A percentile compares a stretch with the other conserved stretches of the same genome.
Evolutionary conservation across 2,797 vertebrate species (phyloP).

Genomic region (Takifugu ocellatus): DNA sequence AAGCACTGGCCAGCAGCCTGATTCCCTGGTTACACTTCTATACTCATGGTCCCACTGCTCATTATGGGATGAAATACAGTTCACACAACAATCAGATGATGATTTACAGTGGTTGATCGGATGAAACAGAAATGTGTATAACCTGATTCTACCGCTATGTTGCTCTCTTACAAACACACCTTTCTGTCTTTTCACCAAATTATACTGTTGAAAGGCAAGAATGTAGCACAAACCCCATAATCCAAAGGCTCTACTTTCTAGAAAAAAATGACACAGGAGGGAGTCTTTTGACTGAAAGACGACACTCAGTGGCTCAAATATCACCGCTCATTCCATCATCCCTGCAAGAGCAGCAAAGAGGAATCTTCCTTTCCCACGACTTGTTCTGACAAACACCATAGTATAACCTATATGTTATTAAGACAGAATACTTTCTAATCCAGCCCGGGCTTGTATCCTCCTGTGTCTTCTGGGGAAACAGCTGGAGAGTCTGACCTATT

Average conservation of each 20-base stretch:
- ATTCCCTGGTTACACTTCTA: conserved; percentile 36
- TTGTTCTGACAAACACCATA: conserved; percentile 14
- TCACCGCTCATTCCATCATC: conserved; percentile 24
- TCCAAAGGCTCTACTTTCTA: conserved; percentile 50
- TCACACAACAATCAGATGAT: neutral
- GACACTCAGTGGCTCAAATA: conserved; percentile 30
- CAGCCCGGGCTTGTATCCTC: conserved; percentile 13
- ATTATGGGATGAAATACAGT: conserved; percentile 1
- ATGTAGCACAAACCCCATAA: conserved; percentile 68
- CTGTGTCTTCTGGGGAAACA: conserved; percentile 1
- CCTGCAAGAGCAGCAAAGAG: conserved; percentile 21
- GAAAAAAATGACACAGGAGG: conserved; percentile 59
- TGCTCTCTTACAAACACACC: conserved; percentile 24
- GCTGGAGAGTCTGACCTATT: conserved; percentile 1
- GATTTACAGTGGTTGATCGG: neutral
- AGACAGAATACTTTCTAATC: neutral
- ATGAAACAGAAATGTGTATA: neutral
- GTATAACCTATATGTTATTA: conserved; percentile 15
- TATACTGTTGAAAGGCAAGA: conserved; percentile 55
- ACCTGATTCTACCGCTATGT: conserved; percentile 6
- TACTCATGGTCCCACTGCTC: neutral
- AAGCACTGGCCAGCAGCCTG: conserved; percentile 4
- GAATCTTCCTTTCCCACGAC: conserved; percentile 29
- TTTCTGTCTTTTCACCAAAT: conserved; percentile 29
- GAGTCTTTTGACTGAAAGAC: conserved; percentile 19